Percentiles rank a stretch among this genome's conserved stretches.
Evolutionary conservation across 2,888 invertebrate genomes (phyloP).

Genomic region (Phortica magna): DNA sequence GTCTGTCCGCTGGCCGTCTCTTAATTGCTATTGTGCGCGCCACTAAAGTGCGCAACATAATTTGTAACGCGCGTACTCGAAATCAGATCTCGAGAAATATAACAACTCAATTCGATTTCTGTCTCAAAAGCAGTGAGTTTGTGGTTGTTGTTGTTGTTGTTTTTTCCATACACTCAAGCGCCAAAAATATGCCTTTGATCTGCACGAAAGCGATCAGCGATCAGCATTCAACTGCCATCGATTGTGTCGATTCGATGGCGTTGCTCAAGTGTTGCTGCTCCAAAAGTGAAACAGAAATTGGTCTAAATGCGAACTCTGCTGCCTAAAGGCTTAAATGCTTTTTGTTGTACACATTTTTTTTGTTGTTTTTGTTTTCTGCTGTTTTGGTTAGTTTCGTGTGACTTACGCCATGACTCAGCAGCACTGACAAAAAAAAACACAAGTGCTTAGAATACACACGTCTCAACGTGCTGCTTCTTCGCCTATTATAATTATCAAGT

Average conservation of each 20-base stretch:
- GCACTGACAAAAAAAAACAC: not conserved
- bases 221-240: slow-evolving; percentile 63
- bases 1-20: slow-evolving; percentile 28
- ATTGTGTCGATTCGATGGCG: not conserved
- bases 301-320: slow-evolving; percentile 20
- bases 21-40: slow-evolving; percentile 71
- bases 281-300: slow-evolving; percentile 36
- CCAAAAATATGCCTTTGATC: slow-evolving; percentile 66
- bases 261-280: slow-evolving; percentile 38
- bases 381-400: slow-evolving; percentile 8
- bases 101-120: slow-evolving; percentile 61
- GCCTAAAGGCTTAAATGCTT: slow-evolving; percentile 40
- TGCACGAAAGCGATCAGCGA: slow-evolving; percentile 53
- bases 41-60: slow-evolving; percentile 66
- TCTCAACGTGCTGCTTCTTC: not conserved
- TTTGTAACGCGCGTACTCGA: slow-evolving; percentile 60
- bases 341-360: not conserved
- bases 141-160: no score
- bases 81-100: slow-evolving; percentile 46
- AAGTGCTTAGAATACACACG: not conserved
- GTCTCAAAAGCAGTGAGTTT: no score
- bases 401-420: slow-evolving; percentile 36
- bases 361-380: not conserved
- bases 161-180: slow-evolving; percentile 61
- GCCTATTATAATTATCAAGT: slow-evolving; percentile 10